Percentiles rank a stretch among this genome's conserved stretches.
Evolutionary conservation across 2,888 invertebrate species (phyloP).

Genomic region (Lottia gigantea): DNA sequence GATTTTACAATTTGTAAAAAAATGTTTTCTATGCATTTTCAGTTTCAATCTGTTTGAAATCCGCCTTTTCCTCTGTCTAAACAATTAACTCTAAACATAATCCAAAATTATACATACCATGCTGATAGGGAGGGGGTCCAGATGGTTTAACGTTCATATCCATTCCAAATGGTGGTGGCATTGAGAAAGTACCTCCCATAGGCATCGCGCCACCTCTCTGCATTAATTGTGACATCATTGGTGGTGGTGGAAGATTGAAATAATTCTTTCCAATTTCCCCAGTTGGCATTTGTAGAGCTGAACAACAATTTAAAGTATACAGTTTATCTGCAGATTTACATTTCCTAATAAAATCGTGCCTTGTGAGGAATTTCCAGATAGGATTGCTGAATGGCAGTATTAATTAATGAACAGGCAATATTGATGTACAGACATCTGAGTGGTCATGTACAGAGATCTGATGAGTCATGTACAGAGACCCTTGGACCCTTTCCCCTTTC

Average conservation of each 20-base stretch:
- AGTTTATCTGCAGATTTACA: too few relatives aligned
- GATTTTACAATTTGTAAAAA: too few relatives aligned
- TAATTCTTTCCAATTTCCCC: slow-evolving; percentile 74
- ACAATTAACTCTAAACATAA: too few relatives aligned
- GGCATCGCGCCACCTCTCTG: slow-evolving; percentile 69
- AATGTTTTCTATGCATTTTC: too few relatives aligned
- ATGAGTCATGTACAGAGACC: background rate
- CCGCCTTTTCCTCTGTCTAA: too few relatives aligned
- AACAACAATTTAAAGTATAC: slow-evolving; percentile 15
- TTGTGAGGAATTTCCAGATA: too few relatives aligned
- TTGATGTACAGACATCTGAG: too few relatives aligned
- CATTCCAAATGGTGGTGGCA: slow-evolving; percentile 63
- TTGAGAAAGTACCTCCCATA: slow-evolving; percentile 69
- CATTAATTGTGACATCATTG: slow-evolving; percentile 48
- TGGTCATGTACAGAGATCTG: background rate
- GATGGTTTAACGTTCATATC: slow-evolving; percentile 30
- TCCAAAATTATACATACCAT: background rate
- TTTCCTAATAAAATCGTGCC: too few relatives aligned
- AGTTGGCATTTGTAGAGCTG: slow-evolving; percentile 75
- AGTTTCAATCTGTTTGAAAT: too few relatives aligned
- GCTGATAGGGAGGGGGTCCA: slow-evolving; percentile 41
- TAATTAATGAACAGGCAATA: too few relatives aligned
- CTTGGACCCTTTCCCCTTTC: background rate
- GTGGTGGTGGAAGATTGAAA: slow-evolving; percentile 73
- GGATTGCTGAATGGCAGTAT: too few relatives aligned